Evolutionary conservation across 1,140 invertebrate species (phyloP), one percentile per base, ranked within the genome.

Genomic region (Drosophila guanche): DNA sequence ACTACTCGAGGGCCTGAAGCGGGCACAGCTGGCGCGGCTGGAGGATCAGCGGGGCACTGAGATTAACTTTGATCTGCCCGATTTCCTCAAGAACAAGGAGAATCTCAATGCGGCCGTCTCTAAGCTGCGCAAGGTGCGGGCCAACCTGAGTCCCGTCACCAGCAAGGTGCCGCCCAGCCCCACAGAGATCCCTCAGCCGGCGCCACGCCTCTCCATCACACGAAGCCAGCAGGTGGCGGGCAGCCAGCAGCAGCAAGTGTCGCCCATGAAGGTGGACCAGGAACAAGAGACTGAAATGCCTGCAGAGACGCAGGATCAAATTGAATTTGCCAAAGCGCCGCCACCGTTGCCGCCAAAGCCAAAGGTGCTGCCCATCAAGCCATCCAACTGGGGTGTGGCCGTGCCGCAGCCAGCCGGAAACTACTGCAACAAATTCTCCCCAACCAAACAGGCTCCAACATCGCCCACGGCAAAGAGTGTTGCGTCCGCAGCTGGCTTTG

Each of bases 31-130:
- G 70, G 94, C 94, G 50, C 92, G 96, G 22, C 90, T 97, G 45
- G 96, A 97, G 90, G 96, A 97, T 90, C 96, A 97, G 91, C 92
- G 96, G 70, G 96, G 96, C 43, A 96, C 95, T 0, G 95, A 96
- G 92, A 96, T 96, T 1, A 96, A 96, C 89, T 95, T 95, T 77
- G 95, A 96, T 91, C 91, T 96, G 48, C 95, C 96, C 2, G 96
- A 96, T 75, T 96, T 97, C 91, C 91, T 96, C 14, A 95, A 95
- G 91, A 94, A 93, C 60, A 93, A 93, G 76, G 92, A 92, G 61
- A 91, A 92, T 62, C 86, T 91, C 42, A 80, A 72, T 57, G 74
- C 72, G 20, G 73, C 78, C 12, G 88, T 81, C 4, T 90, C 79
- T 5, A 90, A 89, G 57, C 50, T 91, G 52, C 74, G 90, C 5